phyloP scores from a whole-genome alignment of 2,797 vertebrate species.

The Gymnocypris eckloni region DNA sequence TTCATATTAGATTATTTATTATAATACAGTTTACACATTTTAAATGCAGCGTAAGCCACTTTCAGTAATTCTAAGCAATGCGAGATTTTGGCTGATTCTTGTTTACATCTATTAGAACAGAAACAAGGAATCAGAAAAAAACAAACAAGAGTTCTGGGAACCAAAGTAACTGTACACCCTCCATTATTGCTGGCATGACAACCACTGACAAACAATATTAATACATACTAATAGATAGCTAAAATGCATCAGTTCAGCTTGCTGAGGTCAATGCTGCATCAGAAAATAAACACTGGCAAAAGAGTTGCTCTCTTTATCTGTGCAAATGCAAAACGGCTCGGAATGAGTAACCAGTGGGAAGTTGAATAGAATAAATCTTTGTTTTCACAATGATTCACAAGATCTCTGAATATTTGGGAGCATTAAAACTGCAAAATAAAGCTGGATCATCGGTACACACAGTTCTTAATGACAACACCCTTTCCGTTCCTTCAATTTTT shows the following conservation, averaged over 20 bases:
- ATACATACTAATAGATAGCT: slow-evolving; percentile 7
- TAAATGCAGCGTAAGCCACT: neutral
- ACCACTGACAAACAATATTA: slow-evolving; percentile 4
- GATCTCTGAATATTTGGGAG: slow-evolving; percentile 11
- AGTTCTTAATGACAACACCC: slow-evolving; percentile 43
- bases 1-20: neutral
- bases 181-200: neutral
- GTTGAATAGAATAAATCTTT: neutral
- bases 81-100: neutral
- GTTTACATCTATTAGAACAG: neutral
- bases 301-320: neutral
- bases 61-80: neutral
- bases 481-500: neutral
- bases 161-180: neutral
- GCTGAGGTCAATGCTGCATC: neutral
- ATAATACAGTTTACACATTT: slow-evolving; percentile 1
- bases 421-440: slow-evolving; percentile 25
- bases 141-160: neutral
- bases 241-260: neutral
- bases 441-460: slow-evolving; percentile 23
- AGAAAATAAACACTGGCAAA: slow-evolving; percentile 3
- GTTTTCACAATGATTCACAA: slow-evolving; percentile 8
- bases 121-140: neutral
- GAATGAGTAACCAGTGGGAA: neutral
- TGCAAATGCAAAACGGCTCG: slow-evolving; percentile 1